These are phyloP conservation scores for Nothocercus nigrocapillus DNA, from an alignment of 2,113 vertebrate genomes.

Conservation along the genomic window DNA sequence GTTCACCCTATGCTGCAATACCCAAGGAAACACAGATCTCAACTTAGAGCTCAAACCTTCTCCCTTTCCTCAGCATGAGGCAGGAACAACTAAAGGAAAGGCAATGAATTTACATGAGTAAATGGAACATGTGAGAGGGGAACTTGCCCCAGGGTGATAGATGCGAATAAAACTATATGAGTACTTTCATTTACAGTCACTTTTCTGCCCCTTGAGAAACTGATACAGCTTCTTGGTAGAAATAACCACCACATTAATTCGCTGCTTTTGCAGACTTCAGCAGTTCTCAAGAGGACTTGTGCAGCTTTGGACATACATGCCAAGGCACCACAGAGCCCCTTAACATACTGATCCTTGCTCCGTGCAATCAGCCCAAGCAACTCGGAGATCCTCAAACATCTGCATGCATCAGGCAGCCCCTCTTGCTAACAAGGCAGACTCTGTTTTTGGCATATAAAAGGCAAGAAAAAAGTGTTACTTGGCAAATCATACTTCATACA, in stretches of 20 bases:
- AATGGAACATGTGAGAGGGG: not conserved
- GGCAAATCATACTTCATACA: not conserved
- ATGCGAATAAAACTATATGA: not conserved
- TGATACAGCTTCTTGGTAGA: not conserved
- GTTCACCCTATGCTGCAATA: not conserved
- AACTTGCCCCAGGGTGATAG: not conserved
- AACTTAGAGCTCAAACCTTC: not conserved
- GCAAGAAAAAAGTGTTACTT: not conserved
- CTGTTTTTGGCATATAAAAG: not conserved
- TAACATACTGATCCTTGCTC: not conserved
- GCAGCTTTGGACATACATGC: not conserved
- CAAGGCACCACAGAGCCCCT: not conserved
- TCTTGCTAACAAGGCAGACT: not conserved
- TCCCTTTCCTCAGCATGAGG: not conserved
- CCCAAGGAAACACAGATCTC: not conserved
- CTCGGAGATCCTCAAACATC: not conserved
- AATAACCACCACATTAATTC: not conserved
- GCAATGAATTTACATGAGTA: not conserved
- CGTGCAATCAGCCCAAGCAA: not conserved
- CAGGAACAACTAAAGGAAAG: not conserved
- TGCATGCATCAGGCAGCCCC: not conserved
- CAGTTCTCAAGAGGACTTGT: not conserved
- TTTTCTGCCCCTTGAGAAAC: not conserved
- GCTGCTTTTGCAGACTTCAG: not conserved
- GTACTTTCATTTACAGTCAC: not conserved